Conservation (phyloP, 2,797 vertebrate species). For the Anas georgica region DNA sequence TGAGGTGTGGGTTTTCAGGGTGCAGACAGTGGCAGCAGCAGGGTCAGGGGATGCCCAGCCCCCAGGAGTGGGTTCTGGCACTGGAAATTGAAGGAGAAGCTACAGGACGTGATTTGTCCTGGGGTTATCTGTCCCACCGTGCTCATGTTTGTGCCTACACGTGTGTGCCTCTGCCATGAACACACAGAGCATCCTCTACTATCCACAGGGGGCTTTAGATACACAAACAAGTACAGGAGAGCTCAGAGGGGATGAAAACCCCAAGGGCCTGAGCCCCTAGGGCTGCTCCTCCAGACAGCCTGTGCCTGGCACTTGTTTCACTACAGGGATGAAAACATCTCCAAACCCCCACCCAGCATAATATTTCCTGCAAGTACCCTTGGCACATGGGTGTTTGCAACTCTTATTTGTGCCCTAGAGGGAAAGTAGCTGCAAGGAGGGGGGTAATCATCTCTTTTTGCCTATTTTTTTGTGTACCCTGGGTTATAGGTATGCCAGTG, state of each 20-base stretch:
- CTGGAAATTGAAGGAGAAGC: background rate
- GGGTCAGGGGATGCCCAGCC: background rate
- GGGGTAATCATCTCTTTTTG: background rate
- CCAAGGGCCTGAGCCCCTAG: background rate
- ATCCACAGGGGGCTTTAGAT: background rate
- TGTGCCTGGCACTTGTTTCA: background rate
- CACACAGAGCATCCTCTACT: background rate
- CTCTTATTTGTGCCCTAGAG: background rate
- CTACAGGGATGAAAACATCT: background rate
- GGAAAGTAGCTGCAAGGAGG: background rate
- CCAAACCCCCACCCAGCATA: background rate
- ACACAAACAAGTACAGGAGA: background rate
- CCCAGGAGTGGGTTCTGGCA: background rate
- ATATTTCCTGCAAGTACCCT: background rate
- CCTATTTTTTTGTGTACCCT: background rate
- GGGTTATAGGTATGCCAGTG: background rate
- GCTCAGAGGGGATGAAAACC: background rate
- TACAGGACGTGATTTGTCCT: background rate
- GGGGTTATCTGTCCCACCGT: background rate
- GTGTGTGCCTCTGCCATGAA: background rate
- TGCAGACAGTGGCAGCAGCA: background rate
- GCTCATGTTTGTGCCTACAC: background rate
- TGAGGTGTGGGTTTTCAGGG: background rate
- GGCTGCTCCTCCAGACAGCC: background rate
- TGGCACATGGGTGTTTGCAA: background rate